Conservation (phyloP, 53 echinoderm and acorn worm genomes). For the Crossaster papposus region DNA sequence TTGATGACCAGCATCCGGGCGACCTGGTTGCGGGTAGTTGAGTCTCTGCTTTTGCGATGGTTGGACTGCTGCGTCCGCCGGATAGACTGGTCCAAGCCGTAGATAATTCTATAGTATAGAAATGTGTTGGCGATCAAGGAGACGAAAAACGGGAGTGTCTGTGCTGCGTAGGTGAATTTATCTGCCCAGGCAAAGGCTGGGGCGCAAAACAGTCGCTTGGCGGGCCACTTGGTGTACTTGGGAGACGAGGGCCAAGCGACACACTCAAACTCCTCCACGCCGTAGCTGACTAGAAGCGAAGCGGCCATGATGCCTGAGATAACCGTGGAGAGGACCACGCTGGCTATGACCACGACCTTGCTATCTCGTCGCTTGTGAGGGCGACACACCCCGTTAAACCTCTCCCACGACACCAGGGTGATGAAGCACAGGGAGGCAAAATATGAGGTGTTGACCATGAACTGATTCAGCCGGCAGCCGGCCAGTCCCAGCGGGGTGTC, state of each 20-base stretch:
- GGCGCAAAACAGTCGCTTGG: constrained; percentile 34
- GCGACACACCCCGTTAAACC: constrained; percentile 82
- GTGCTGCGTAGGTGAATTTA: constrained; percentile 64
- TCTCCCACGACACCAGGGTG: constrained; percentile 80
- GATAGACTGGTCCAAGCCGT: constrained; percentile 77
- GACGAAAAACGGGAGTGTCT: constrained; percentile 86
- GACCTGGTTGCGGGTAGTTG: constrained; percentile 57
- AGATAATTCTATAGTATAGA: constrained; percentile 75
- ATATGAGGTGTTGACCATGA: constrained; percentile 78
- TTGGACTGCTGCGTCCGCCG: constrained; percentile 69
- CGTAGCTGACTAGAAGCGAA: constrained; percentile 67
- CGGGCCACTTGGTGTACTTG: constrained; percentile 58
- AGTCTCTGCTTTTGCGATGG: constrained; percentile 67
- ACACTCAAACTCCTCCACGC: constrained; percentile 32
- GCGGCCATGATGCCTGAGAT: constrained; percentile 72
- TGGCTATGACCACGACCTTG: constrained; percentile 42
- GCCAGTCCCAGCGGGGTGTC: constrained; percentile 66
- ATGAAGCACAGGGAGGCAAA: constrained; percentile 88
- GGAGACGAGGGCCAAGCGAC: constrained; percentile 64
- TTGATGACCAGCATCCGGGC: constrained; percentile 61
- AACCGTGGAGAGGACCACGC: constrained; percentile 63
- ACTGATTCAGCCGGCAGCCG: constrained; percentile 74
- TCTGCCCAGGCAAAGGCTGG: constrained; percentile 40
- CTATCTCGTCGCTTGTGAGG: constrained; percentile 59
- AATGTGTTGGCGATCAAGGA: constrained; percentile 69